Evolutionary conservation across 2,888 invertebrate species (phyloP), one percentile per base, ranked within the genome.

Genomic region (Hirtodrosophila cameraria): DNA sequence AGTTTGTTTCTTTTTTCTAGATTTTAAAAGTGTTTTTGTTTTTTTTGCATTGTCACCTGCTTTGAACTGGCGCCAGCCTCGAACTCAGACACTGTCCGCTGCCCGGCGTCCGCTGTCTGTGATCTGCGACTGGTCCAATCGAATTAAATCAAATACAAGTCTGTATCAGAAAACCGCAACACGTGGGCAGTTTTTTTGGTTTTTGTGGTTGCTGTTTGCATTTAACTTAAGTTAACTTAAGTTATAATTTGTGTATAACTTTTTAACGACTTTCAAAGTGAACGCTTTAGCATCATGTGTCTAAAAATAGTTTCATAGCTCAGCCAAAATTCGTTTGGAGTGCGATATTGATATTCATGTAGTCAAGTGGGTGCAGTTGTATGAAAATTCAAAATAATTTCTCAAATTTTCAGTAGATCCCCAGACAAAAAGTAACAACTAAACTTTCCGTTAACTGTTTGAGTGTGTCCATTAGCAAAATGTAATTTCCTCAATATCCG

Each of bases 271-370:
- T 80, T 60, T 71, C 76, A 58, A 78, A 83, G 71, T 62, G 80
- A 70, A 75, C 64, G 75, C 64, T 59, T 55, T 72, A 75, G 64
- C 88, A 83, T 87, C 88, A 88, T 63, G 55, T 9, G 16, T 67
- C 72, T 81, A 79, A 82, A 85, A 87, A 88, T 88, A 80, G 58
- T 61, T 41, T 12, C 77, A 60, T 57, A 86, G 48, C 81, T 80
- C 84, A 79, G 62, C 53, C 64, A 55, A 57, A 53, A 54, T 31
- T 43, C 50, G 8, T 36, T 4, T 23, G 8, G 7, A 38, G 6
- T 43, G 15, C 23, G 18, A 28, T 27, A 64, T 13, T 49, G 20
- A 61, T 48, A 15, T 41, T 36, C 48, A 8, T 46, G 23, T 9
- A 11, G 11, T 1, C 31, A 39, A 41, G 48, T 69, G 70, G 70